Evolutionary conservation across 2,888 invertebrate genomes (phyloP).

Genomic region (Galeruca laticollis): DNA sequence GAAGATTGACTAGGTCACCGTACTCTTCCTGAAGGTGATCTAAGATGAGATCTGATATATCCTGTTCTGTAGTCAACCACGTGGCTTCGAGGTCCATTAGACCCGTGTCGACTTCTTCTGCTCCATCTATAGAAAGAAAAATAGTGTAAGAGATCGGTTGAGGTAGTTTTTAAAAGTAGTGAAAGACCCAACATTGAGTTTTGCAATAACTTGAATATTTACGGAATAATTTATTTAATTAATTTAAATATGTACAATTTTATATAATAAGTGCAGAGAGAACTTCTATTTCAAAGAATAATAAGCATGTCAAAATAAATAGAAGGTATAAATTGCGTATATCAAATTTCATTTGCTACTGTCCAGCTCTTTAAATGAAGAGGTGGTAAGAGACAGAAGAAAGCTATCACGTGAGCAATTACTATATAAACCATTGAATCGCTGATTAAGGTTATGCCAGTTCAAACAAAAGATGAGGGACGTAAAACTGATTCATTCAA

Average conservation of each 20-base stretch:
- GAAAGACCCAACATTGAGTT: background rate
- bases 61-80: slow-evolving; percentile 85
- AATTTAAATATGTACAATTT: background rate
- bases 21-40: slow-evolving; percentile 93
- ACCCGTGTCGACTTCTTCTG: slow-evolving; percentile 75
- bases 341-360: too few species aligned
- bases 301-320: too few species aligned
- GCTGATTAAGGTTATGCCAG: too few species aligned
- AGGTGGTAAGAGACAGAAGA: too few species aligned
- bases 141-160: background rate
- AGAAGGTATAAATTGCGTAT: too few species aligned
- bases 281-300: too few species aligned
- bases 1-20: slow-evolving; percentile 76
- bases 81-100: slow-evolving; percentile 72
- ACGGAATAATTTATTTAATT: background rate
- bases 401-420: too few species aligned
- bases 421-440: too few species aligned
- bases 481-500: too few species aligned
- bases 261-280: background rate
- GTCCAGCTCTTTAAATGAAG: too few species aligned
- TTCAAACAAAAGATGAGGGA: too few species aligned
- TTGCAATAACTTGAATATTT: background rate
- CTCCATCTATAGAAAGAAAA: slow-evolving; percentile 78
- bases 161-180: background rate
- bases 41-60: slow-evolving; percentile 91